These are phyloP conservation scores for Mamestra configurata DNA, from an alignment of 1,140 invertebrate genomes.

Conservation along the genomic window DNA sequence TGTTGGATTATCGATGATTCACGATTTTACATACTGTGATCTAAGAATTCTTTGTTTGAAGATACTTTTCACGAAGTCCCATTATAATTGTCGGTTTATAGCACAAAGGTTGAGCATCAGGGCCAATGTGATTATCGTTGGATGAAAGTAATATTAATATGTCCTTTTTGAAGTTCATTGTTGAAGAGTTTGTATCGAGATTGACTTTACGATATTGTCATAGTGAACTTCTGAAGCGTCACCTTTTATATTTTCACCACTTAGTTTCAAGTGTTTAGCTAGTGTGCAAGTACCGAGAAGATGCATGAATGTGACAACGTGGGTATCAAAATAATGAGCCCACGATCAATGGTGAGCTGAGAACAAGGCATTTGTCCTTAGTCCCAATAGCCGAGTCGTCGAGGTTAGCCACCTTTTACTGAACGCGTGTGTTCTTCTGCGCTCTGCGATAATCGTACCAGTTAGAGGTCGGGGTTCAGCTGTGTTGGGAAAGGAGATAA, in stretches of 20 bases:
- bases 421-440: neutral
- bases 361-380: constrained; percentile 55
- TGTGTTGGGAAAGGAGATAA: neutral
- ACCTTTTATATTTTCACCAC: neutral
- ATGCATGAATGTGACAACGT: constrained; percentile 16
- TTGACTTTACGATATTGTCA: too few species aligned
- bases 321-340: constrained; percentile 37
- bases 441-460: constrained; percentile 16
- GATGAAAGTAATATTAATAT: too few species aligned
- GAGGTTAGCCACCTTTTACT: constrained; percentile 62
- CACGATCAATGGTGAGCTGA: constrained; percentile 18
- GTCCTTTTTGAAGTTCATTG: too few species aligned
- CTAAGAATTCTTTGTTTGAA: too few species aligned
- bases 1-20: neutral
- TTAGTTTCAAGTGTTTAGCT: neutral
- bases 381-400: constrained; percentile 55
- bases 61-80: too few species aligned
- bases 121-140: too few species aligned
- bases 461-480: constrained; percentile 35
- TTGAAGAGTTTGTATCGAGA: too few species aligned
- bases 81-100: too few species aligned
- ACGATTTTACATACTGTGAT: neutral
- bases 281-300: neutral
- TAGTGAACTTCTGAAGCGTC: too few species aligned
- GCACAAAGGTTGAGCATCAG: too few species aligned